Percentiles rank a stretch among this genome's conserved stretches.
These are phyloP conservation scores for Microtus richardsoni DNA, from an alignment of 2,113 vertebrate genomes.

Conservation along the genomic window DNA sequence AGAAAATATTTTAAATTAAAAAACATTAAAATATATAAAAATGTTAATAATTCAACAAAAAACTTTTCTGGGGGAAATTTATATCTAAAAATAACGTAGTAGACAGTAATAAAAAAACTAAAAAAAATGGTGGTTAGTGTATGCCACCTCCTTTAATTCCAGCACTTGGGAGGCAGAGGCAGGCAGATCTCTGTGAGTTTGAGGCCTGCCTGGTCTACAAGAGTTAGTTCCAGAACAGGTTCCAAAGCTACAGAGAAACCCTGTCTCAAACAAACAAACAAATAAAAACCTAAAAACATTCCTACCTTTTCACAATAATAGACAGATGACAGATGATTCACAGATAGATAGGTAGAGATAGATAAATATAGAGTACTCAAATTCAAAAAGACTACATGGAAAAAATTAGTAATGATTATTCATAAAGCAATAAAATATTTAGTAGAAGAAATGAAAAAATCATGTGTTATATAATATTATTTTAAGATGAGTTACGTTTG, in stretches of 20 bases:
- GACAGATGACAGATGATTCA: neutral
- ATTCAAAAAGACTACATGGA: neutral
- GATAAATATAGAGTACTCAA: neutral
- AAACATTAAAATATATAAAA: neutral
- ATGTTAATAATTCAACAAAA: neutral
- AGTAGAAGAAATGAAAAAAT: neutral
- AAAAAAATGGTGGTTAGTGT: neutral
- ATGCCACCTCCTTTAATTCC: no score
- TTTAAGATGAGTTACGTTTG: neutral
- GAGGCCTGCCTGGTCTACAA: no score
- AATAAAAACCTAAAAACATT: no score
- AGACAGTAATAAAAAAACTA: neutral
- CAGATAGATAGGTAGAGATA: neutral
- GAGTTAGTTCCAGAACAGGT: no score
- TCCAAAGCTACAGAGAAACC: no score
- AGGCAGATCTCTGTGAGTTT: no score
- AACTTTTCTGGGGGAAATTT: neutral
- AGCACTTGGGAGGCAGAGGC: no score
- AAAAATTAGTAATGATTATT: neutral
- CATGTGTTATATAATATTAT: neutral
- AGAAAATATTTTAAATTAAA: slow-evolving; percentile 7
- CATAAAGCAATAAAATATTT: neutral
- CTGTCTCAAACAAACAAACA: no score
- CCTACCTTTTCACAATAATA: neutral
- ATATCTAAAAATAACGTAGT: neutral